Evolutionary conservation across 2,888 invertebrate species (phyloP).

Genomic region (Tanytarsus gracilentus): DNA sequence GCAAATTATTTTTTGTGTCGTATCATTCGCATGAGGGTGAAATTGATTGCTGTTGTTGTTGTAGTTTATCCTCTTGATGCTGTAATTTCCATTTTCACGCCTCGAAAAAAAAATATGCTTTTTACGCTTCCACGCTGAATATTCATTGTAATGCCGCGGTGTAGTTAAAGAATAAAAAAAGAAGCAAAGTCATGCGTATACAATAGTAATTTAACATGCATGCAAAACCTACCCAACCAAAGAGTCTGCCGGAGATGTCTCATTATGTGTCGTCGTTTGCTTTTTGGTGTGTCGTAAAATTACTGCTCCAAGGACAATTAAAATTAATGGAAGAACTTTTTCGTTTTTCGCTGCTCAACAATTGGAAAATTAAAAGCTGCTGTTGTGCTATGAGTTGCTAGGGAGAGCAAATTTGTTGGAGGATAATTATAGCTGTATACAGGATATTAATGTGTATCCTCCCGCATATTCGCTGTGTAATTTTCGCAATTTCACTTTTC

Average conservation of each 20-base stretch:
- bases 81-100: conserved; percentile 27
- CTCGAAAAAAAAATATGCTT: background rate
- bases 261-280: conserved; percentile 12
- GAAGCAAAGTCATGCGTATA: too few species aligned
- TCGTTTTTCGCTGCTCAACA: conserved; percentile 8
- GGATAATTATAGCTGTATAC: conserved; percentile 9
- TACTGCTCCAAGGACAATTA: conserved; percentile 28
- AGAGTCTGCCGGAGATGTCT: conserved; percentile 25
- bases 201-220: background rate
- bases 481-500: too few species aligned
- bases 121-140: too few species aligned
- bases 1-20: conserved; percentile 16
- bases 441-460: background rate
- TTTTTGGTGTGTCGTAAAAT: conserved; percentile 26
- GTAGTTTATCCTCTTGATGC: background rate
- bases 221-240: conserved; percentile 2
- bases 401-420: background rate
- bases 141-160: too few species aligned
- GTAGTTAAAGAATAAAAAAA: background rate
- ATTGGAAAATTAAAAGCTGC: conserved; percentile 27
- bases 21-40: conserved; percentile 12
- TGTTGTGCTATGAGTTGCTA: too few species aligned
- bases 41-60: conserved; percentile 23
- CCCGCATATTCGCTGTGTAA: too few species aligned
- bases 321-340: conserved; percentile 26